Base-by-base conservation (phyloP, 2,888 invertebrate species). In the Embidobia sp. region DNA sequence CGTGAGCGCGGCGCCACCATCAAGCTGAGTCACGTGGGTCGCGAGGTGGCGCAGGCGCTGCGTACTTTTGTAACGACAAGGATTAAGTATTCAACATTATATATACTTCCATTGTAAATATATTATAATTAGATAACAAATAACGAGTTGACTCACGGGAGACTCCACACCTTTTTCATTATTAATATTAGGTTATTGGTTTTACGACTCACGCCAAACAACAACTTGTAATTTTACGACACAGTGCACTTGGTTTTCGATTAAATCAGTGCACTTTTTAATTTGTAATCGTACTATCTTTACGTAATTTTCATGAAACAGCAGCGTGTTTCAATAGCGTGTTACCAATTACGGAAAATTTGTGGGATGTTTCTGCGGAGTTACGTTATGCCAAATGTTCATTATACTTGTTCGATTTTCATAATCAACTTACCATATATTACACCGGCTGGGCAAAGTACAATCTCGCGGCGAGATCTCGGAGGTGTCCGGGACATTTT, bases 381-480 rank as follows among this genome's bases (percentile, higher is more conserved):
- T 22, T 22, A 59, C 33, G 44, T 44, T 59, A 61, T 35, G 67
- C 74, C 74, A 74, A 74, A 67, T 66, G 74, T 74, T 74, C 74
- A 74, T 67, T 74, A 55, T 67, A 57, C 63, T 64, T 61, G 74
- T 74, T 67, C 74, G 74, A 74, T 74, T 59, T 74, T 66, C 74
- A 61, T 67, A 74, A 59, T 51, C 51, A 73, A 66, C 37, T 63
- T 13, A 57, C 42, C 33, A 33, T n/a, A n/a, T n/a, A n/a, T 63
- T 57, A 48, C 31, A 40, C 33, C 31, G 37, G 10, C 27, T 2
- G 6, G 19, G 19, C 22, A 2, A 16, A 61, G 29, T 33, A 6
- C 18, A 8, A 6, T n/a, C 11, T 59, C 11, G 48, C 13, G 35
- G 29, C 8, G 13, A 15, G 10, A 16, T 1, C n/a, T 4, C 18